Evolutionary conservation across 2,797 vertebrate species (phyloP).

Genomic region (Netta rufina): DNA sequence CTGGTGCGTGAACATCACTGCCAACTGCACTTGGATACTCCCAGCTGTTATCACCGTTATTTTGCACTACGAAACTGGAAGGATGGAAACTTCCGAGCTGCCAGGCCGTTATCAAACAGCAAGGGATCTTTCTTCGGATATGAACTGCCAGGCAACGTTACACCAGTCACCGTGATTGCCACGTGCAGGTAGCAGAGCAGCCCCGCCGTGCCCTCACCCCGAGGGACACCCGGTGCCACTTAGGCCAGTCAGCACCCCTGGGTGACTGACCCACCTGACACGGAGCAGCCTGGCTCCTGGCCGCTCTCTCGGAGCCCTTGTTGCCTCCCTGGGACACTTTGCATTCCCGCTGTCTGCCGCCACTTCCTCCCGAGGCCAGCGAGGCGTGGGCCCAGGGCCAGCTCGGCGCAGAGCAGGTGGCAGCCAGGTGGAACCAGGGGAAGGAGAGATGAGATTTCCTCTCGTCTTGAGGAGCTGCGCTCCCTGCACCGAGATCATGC

Average conservation of each 20-base stretch:
- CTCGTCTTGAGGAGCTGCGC: constrained; percentile 65
- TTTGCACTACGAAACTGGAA: not conserved
- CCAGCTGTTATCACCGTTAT: constrained; percentile 41
- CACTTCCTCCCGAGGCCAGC: constrained; percentile 40
- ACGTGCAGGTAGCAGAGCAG: not conserved
- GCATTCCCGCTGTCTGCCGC: constrained; percentile 61
- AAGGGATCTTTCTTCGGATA: not conserved
- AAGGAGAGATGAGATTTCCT: constrained; percentile 72
- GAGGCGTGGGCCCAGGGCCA: constrained; percentile 71
- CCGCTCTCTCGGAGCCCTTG: constrained; percentile 56
- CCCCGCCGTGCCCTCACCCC: not conserved
- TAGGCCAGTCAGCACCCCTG: not conserved
- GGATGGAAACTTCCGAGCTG: not conserved
- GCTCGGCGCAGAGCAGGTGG: constrained; percentile 88
- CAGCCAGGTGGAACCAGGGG: constrained; percentile 81
- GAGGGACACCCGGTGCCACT: not conserved
- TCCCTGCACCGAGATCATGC: constrained; percentile 66
- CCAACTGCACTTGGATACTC: constrained; percentile 36
- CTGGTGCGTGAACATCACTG: constrained; percentile 36
- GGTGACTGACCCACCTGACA: not conserved
- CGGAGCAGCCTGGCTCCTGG: constrained; percentile 3
- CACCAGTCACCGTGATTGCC: not conserved
- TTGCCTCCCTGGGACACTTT: constrained; percentile 48
- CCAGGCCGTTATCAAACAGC: not conserved
- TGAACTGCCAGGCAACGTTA: not conserved